phyloP scores from a whole-genome alignment of 2,797 vertebrate species.

The Pantherophis vulpinus region DNA sequence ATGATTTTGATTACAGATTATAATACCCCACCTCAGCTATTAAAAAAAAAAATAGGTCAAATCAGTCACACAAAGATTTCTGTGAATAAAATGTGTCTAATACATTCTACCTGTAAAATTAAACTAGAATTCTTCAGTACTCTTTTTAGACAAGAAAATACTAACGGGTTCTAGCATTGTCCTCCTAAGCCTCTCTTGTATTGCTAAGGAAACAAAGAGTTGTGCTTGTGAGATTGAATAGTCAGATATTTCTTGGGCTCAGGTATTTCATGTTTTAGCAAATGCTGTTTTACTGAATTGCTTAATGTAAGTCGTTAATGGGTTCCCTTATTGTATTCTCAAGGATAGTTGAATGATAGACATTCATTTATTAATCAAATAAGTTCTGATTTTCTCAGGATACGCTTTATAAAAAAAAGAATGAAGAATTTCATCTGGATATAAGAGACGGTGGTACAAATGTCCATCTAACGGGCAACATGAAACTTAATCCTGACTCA shows the following conservation, averaged over 20 bases:
- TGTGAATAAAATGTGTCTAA: not conserved
- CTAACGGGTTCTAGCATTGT: not conserved
- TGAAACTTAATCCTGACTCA: not conserved
- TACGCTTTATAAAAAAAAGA: not conserved
- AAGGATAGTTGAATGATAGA: not conserved
- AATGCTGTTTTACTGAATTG: not conserved
- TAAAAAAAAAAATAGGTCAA: not conserved
- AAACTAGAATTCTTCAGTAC: not conserved
- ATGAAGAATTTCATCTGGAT: not conserved
- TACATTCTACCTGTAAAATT: not conserved
- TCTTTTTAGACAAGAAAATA: not conserved
- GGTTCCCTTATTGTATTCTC: not conserved
- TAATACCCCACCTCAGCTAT: not conserved
- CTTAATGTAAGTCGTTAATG: not conserved
- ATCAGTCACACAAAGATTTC: not conserved
- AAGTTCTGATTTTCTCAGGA: not conserved
- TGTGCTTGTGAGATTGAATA: not conserved
- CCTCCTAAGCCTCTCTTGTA: not conserved
- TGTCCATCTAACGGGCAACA: not conserved
- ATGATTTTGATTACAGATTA: not conserved
- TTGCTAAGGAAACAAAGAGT: not conserved
- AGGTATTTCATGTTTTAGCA: not conserved
- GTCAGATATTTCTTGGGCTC: not conserved
- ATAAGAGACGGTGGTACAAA: not conserved
- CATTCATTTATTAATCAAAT: not conserved